Evolutionary conservation across 2,113 vertebrate species (phyloP), one percentile per base, ranked within the genome.

Genomic region (Ia io): DNA sequence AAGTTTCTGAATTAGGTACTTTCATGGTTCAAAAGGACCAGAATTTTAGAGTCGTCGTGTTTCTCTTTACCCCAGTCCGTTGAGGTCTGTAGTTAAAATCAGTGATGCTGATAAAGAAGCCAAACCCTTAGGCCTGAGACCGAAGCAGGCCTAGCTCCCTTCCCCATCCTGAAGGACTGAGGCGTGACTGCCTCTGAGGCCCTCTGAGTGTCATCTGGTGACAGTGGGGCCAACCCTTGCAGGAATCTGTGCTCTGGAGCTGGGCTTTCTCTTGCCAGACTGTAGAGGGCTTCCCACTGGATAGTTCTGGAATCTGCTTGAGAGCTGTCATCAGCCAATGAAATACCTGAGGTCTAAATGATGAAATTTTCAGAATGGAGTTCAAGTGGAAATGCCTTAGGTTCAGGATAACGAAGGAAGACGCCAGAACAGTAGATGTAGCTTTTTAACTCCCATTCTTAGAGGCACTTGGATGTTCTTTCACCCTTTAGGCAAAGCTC

Each of bases 291-390:
- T 95, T 89, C 47, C 65, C 16, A 20, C 37, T 86, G 88, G 63
- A 42, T 37, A 40, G 65, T 44, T 74, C 42, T 77, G 30, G 91
- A 80, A 94, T 44, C 32, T 71, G 17, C 63, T 32, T 32, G 35
- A 94, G 51, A 76, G 11, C 8, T 1, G 53, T 83, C 53, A 20
- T 93, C 80, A 91, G 82, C 30, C 71, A n/a, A 35, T 78, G 85
- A 5, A 89, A 89, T 30, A 49, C 94, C 67, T 86, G 49, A 30
- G n/a, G 78, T 85, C 0, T 67, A 65, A 96, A 93, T 6, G 51
- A 49, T 42, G 92, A 90, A 42, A 95, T 80, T 30, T 78, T 82
- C 51, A 92, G 78, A 93, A 63, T 1, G 78, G 80, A 90, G 61
- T 96, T 95, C 84, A 92, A 69, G 35, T 87, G 82, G 56, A 80